These are phyloP conservation scores for Brachystomella parvula DNA, from an alignment of 1,140 invertebrate genomes.

Conservation along the genomic window DNA sequence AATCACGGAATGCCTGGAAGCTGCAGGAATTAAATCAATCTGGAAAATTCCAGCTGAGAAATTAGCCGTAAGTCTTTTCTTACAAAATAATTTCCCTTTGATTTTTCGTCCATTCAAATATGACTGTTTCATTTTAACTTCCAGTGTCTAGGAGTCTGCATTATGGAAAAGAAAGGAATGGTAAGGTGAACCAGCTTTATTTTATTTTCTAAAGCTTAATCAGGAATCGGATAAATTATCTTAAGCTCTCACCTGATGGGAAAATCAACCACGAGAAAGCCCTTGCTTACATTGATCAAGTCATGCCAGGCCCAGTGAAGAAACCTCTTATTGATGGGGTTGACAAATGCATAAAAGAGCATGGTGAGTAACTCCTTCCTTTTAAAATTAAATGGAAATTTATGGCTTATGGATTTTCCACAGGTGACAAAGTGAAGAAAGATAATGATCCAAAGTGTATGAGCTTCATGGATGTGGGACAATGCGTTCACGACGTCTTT, in stretches of 20 bases:
- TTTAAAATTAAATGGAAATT: not conserved
- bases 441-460: slow-evolving; percentile 29
- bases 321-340: slow-evolving; percentile 32
- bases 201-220: not conserved
- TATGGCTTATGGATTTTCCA: not conserved
- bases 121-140: slow-evolving; percentile 4
- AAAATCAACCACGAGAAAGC: slow-evolving; percentile 35
- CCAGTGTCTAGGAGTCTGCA: slow-evolving; percentile 34
- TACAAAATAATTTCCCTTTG: not conserved
- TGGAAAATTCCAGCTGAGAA: slow-evolving; percentile 36
- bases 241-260: slow-evolving; percentile 30
- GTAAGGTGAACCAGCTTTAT: slow-evolving; percentile 10
- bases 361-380: slow-evolving; percentile 17
- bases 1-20: slow-evolving; percentile 29
- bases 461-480: slow-evolving; percentile 31
- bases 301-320: slow-evolving; percentile 24
- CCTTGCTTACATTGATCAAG: slow-evolving; percentile 30
- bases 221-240: not conserved
- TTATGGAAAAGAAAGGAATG: slow-evolving; percentile 34
- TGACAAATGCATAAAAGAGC: slow-evolving; percentile 33
- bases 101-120: not conserved
- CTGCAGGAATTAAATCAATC: slow-evolving; percentile 22
- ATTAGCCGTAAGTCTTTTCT: slow-evolving; percentile 18
- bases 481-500: slow-evolving; percentile 33
- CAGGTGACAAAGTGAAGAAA: slow-evolving; percentile 30